phyloP scores from a whole-genome alignment of 2,113 vertebrate species.

The Tragulus kanchil region DNA sequence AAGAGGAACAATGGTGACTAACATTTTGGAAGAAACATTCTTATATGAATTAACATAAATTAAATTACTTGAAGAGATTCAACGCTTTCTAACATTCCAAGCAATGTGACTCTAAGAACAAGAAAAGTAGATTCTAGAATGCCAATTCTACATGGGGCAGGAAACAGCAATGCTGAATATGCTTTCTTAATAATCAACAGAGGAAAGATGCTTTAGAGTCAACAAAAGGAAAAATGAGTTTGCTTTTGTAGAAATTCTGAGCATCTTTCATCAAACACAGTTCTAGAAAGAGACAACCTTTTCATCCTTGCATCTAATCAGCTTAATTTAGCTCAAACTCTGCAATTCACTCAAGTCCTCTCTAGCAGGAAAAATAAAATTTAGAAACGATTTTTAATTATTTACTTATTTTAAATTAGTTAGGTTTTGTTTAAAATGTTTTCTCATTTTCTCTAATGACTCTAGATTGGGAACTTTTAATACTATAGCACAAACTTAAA shows the following conservation, averaged over 20 bases:
- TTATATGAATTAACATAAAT: background rate
- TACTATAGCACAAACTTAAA: background rate
- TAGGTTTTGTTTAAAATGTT: background rate
- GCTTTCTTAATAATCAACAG: constrained; percentile 45
- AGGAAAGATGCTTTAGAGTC: background rate
- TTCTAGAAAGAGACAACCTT: background rate
- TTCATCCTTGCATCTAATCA: background rate
- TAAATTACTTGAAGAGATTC: background rate
- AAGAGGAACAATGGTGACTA: background rate
- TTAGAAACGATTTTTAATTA: background rate
- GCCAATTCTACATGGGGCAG: background rate
- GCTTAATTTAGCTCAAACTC: background rate
- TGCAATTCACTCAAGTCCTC: constrained; percentile 20
- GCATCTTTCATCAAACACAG: background rate
- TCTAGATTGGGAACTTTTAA: background rate
- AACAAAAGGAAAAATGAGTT: background rate
- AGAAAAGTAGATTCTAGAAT: background rate
- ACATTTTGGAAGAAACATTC: background rate
- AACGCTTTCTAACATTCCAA: background rate
- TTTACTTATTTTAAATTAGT: background rate
- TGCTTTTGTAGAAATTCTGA: constrained; percentile 8
- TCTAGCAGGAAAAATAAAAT: constrained; percentile 25
- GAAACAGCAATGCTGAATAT: background rate
- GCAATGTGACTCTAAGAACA: background rate
- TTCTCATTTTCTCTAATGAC: background rate